These are phyloP conservation scores for Zosterops pallidus DNA, from an alignment of 2,113 vertebrate species.

Conservation along the genomic window DNA sequence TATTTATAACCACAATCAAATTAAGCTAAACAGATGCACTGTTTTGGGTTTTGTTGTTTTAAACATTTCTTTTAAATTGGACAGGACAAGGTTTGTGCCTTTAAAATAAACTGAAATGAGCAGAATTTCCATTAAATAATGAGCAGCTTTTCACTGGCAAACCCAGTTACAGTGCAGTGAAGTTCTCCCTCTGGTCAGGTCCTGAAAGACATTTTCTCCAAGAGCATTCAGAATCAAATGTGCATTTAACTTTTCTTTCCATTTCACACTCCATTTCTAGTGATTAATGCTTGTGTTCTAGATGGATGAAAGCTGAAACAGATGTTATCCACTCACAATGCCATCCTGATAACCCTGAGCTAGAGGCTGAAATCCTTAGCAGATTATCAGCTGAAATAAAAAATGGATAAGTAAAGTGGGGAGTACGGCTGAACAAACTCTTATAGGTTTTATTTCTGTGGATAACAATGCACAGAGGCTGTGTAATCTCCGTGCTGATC, in stretches of 20 bases:
- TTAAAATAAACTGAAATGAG: not conserved
- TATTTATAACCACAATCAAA: not conserved
- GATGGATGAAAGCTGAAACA: slow-evolving; percentile 57
- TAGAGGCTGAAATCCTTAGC: slow-evolving; percentile 52
- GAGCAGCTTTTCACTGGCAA: not conserved
- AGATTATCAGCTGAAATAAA: slow-evolving; percentile 58
- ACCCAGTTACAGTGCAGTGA: not conserved
- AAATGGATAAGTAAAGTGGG: slow-evolving; percentile 17
- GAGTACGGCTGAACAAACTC: not conserved
- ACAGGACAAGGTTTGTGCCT: not conserved
- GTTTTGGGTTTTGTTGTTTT: not conserved
- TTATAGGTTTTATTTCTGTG: slow-evolving; percentile 12
- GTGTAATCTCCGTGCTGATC: not conserved
- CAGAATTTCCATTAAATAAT: not conserved
- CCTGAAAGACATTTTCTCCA: not conserved
- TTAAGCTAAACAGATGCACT: not conserved
- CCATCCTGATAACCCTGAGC: slow-evolving; percentile 40
- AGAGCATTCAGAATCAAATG: slow-evolving; percentile 10
- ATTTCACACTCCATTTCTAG: slow-evolving; percentile 65
- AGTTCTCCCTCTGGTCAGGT: not conserved
- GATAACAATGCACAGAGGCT: slow-evolving; percentile 18
- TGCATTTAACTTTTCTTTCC: slow-evolving; percentile 28
- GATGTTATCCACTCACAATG: slow-evolving; percentile 52
- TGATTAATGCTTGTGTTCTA: slow-evolving; percentile 51
- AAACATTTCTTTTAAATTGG: not conserved